These are phyloP conservation scores for Hystrix cristata DNA, from an alignment of 2,113 vertebrate species.

Conservation along the genomic window DNA sequence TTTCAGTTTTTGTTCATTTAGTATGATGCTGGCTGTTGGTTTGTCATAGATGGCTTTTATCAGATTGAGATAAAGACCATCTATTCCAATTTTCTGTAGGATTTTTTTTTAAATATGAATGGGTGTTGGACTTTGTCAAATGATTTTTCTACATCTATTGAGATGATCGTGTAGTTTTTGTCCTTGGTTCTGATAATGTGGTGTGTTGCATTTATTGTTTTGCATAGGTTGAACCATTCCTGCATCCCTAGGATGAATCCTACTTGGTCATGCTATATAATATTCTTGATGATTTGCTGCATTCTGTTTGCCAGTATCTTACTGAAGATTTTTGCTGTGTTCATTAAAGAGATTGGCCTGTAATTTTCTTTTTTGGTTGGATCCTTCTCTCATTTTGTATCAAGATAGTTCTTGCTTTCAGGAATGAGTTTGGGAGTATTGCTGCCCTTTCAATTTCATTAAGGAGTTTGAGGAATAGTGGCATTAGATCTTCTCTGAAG, in stretches of 20 bases:
- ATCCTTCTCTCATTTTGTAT: too few species aligned
- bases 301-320: too few species aligned
- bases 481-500: too few species aligned
- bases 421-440: too few species aligned
- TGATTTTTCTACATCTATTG: not conserved
- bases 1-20: not conserved
- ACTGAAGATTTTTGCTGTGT: too few species aligned
- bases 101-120: not conserved
- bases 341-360: too few species aligned
- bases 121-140: not conserved
- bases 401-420: too few species aligned
- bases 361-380: too few species aligned
- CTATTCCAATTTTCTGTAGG: not conserved
- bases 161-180: not conserved
- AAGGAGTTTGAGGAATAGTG: too few species aligned
- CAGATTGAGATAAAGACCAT: not conserved
- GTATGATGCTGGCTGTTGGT: not conserved
- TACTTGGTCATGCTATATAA: too few species aligned
- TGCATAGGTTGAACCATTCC: not conserved
- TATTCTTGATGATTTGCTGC: too few species aligned
- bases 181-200: not conserved
- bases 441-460: too few species aligned
- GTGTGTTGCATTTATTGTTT: not conserved
- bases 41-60: not conserved
- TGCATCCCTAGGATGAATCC: not conserved